A percentile compares a stretch with the other conserved stretches of the same genome.
These are phyloP conservation scores for Struthidea cinerea DNA, from an alignment of 2,113 vertebrate species.

Conservation along the genomic window DNA sequence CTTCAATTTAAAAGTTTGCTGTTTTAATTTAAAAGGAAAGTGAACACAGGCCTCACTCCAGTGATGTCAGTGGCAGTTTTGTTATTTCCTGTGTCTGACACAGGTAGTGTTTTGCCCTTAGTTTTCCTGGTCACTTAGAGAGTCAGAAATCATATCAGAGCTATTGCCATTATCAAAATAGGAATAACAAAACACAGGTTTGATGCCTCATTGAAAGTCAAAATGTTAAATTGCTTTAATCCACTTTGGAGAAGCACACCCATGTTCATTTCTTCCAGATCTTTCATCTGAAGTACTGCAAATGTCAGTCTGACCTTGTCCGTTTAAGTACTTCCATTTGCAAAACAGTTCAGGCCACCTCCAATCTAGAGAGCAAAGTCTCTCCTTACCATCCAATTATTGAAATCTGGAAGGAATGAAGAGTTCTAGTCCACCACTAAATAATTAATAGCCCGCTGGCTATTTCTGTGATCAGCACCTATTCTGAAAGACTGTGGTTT, in stretches of 20 bases:
- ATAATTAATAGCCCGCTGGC: conserved; percentile 26
- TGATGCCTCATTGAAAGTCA: not conserved
- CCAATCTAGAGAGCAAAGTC: not conserved
- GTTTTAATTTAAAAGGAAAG: not conserved
- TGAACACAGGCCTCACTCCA: not conserved
- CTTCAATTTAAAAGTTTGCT: not conserved
- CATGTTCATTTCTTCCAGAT: not conserved
- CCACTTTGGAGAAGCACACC: not conserved
- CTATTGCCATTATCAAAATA: not conserved
- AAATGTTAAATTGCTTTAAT: not conserved
- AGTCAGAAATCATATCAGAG: not conserved
- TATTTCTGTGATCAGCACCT: conserved; percentile 35
- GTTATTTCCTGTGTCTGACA: not conserved
- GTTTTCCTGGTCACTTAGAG: not conserved
- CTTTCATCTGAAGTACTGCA: not conserved
- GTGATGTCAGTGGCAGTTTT: not conserved
- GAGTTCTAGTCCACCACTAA: conserved; percentile 24
- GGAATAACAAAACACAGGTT: not conserved
- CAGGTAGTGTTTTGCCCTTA: not conserved
- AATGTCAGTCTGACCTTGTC: not conserved
- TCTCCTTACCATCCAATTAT: not conserved
- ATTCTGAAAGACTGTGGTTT: not conserved
- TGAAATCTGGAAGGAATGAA: conserved; percentile 9
- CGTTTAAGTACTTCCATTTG: not conserved
- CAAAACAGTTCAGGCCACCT: not conserved